Conservation (phyloP, 2,797 vertebrate species). For the Gastrophryne carolinensis region DNA sequence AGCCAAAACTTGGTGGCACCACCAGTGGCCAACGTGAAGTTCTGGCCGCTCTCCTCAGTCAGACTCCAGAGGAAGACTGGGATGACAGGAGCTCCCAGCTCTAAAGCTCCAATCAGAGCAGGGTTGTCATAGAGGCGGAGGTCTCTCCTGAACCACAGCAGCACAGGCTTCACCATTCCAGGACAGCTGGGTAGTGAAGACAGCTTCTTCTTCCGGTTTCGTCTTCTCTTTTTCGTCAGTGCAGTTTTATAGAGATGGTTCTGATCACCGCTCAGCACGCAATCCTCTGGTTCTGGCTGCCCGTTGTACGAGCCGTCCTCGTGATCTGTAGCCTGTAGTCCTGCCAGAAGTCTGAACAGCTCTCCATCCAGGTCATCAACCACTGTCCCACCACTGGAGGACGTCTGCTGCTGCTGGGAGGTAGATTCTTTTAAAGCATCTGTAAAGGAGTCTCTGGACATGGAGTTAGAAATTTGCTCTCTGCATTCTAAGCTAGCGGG, state of each 20-base stretch:
- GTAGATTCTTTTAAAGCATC: conserved; percentile 11
- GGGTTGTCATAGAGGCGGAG: conserved; percentile 71
- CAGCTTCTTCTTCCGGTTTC: not conserved
- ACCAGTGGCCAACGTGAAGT: conserved; percentile 64
- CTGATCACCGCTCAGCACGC: not conserved
- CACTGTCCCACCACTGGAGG: not conserved
- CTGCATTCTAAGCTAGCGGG: not conserved
- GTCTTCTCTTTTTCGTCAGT: conserved; percentile 15
- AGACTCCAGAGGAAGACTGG: conserved; percentile 70
- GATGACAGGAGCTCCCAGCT: conserved; percentile 67
- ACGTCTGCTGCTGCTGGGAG: not conserved
- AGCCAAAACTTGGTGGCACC: conserved; percentile 75
- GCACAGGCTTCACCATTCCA: conserved; percentile 44
- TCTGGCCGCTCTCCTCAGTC: conserved; percentile 69
- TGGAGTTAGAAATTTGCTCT: not conserved
- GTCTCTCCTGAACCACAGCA: conserved; percentile 73
- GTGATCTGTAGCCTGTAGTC: not conserved
- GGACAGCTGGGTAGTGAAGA: conserved; percentile 49
- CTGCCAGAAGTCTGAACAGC: not conserved
- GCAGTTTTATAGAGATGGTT: not conserved
- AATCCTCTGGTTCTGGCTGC: conserved; percentile 42
- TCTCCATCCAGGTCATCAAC: too few species aligned
- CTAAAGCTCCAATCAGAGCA: conserved; percentile 63
- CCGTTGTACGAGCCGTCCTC: conserved; percentile 5
- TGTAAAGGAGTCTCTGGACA: not conserved